A percentile compares a stretch with the other conserved stretches of the same genome.
These are phyloP conservation scores for Strongylocentrotus purpuratus DNA, from an alignment of 35 echinoderm and acorn worm species.

Conservation along the genomic window DNA sequence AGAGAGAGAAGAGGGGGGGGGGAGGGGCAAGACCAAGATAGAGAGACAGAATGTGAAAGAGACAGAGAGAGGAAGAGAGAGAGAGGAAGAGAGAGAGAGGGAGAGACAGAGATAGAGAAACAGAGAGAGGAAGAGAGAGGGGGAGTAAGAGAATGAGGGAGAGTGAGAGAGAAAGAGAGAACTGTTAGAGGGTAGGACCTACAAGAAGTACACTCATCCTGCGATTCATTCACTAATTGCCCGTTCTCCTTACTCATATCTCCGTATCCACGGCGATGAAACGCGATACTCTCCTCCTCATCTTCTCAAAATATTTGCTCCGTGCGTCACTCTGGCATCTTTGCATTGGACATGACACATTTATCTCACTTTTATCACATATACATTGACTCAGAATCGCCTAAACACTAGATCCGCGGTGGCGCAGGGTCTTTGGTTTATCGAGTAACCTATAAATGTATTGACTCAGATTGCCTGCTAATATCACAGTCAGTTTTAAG, in stretches of 20 bases:
- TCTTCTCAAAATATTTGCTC: conserved; percentile 43
- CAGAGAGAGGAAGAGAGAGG: too few species aligned
- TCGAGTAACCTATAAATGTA: background rate
- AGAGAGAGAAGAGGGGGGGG: too few species aligned
- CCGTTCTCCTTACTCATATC: conserved; percentile 15
- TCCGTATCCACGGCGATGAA: conserved; percentile 7
- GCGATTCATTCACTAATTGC: conserved; percentile 2
- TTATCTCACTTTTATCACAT: background rate
- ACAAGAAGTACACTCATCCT: conserved; percentile 34
- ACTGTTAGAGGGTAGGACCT: background rate
- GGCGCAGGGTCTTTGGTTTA: background rate
- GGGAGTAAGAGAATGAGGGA: too few species aligned
- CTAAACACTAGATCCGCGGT: background rate
- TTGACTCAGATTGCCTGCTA: conserved; percentile 11
- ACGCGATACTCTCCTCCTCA: background rate
- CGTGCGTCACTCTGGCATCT: background rate
- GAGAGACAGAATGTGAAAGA: too few species aligned
- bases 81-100: too few species aligned
- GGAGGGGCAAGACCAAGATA: too few species aligned
- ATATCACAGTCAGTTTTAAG: background rate
- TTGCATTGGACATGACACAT: background rate
- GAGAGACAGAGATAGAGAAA: too few species aligned
- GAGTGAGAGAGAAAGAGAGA: too few species aligned
- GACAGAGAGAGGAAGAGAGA: too few species aligned
- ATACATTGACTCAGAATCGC: conserved; percentile 26